Evolutionary conservation across 2,888 invertebrate genomes (phyloP).

Genomic region (Polydrusus pterygomalis): DNA sequence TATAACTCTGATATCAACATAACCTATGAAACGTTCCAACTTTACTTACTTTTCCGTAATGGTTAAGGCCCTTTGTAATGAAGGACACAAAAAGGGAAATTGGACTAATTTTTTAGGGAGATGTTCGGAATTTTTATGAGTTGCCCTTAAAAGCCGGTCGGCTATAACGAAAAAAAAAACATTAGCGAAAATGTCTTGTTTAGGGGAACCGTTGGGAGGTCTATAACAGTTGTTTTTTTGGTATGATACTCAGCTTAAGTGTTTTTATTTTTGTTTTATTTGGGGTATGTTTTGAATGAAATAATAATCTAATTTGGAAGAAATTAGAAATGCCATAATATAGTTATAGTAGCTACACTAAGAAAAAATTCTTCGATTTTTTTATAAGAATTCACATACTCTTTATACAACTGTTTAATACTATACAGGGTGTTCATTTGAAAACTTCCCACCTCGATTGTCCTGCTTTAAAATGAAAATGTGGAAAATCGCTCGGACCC

Average conservation of each 20-base stretch:
- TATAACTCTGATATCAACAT: background rate
- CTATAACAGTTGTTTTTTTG: background rate
- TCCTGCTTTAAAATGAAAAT: too few relatives aligned
- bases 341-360: too few relatives aligned
- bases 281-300: too few relatives aligned
- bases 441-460: too few relatives aligned
- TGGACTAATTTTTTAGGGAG: constrained; percentile 22
- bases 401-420: too few relatives aligned
- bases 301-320: too few relatives aligned
- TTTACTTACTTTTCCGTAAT: constrained; percentile 3
- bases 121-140: constrained; percentile 17
- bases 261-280: background rate
- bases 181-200: constrained; percentile 18
- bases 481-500: too few relatives aligned
- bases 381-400: too few relatives aligned
- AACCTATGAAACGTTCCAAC: background rate
- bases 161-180: background rate
- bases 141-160: background rate
- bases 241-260: background rate
- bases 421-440: too few relatives aligned
- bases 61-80: constrained; percentile 4
- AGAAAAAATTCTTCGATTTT: too few relatives aligned
- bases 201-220: background rate
- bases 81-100: constrained; percentile 17
- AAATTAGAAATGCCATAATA: too few relatives aligned